Base-by-base conservation (phyloP, 2,797 vertebrate genomes). In the Fringilla coelebs region DNA sequence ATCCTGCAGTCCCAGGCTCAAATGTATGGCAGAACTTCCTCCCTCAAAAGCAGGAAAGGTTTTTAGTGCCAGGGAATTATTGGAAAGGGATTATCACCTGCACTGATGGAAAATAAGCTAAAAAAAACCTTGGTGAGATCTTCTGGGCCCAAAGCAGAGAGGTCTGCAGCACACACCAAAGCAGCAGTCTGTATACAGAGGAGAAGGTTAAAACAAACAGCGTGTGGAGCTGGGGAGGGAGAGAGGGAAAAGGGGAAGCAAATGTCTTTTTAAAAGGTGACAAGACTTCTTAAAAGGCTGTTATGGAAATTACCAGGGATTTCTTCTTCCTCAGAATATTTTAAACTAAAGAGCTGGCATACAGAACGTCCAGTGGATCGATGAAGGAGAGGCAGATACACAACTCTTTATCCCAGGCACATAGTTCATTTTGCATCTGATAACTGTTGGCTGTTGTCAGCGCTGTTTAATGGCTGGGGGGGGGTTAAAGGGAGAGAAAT, bases 401-500 rank as follows among this genome's bases (percentile, higher is more conserved):
- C 76, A 79, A 73, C 73, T 90, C 78, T 79, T 74, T 67, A 93
- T 94, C 94, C 71, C 22, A 84, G 71, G 83, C 85, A 88, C 91
- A 93, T 74, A 67, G 83, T 61, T 90, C 80, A 79, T 90, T 95
- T 85, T 94, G 83, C 80, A 93, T 94, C 83, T 93, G 83, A 90
- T 94, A 94, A 94, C 85, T 87, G 83, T 66, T 96, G 85, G 91
- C 87, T 91, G 21, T 92, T 95, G 85, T 90, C 93, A 90, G 90
- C 3, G 22, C 67, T 94, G 74, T 85, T 94, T 95, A 91, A 94
- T 84, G 48, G 94, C 92, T 38, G 34, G 45, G 43, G 49, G 49
- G 66, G 25, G 14, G n/a, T 85, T 91, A 95, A 89, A 91, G 83
- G 57, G 91, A 91, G 91, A 92, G 71, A 94, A 95, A 97, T 97